Conservation (phyloP, 1,140 invertebrate genomes). For the Drosophila tani region DNA sequence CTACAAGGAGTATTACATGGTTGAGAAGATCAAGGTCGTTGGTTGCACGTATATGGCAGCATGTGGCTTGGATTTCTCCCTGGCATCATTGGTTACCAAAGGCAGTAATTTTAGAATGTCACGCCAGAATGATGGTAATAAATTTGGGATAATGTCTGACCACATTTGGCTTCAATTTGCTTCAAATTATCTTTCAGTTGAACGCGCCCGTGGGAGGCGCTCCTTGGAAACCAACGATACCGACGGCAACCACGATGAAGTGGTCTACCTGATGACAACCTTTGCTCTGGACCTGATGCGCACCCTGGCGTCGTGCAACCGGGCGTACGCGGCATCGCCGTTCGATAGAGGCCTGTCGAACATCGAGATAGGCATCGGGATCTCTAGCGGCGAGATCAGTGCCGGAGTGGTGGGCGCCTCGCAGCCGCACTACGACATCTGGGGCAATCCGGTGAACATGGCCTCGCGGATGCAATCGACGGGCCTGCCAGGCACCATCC, state of each 20-base stretch:
- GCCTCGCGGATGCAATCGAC: slow-evolving; percentile 96
- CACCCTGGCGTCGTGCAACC: slow-evolving; percentile 43
- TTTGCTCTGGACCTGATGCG: slow-evolving; percentile 67
- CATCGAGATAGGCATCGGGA: slow-evolving; percentile 89
- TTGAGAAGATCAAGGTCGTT: slow-evolving; percentile 96
- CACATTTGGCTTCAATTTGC: too few species aligned
- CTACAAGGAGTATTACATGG: slow-evolving; percentile 49
- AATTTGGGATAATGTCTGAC: too few species aligned
- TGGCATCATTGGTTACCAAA: not conserved
- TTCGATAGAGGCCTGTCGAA: slow-evolving; percentile 86
- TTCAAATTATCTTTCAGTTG: too few species aligned
- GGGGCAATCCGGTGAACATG: slow-evolving; percentile 97
- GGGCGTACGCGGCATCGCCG: slow-evolving; percentile 1
- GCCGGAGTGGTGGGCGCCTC: slow-evolving; percentile 90
- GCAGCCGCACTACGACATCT: slow-evolving; percentile 94
- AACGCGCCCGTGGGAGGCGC: too few species aligned
- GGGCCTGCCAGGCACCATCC: slow-evolving; percentile 91
- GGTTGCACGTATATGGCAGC: slow-evolving; percentile 98
- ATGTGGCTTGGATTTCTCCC: slow-evolving; percentile 90
- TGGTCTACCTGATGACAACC: slow-evolving; percentile 51
- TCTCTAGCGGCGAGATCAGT: slow-evolving; percentile 90
- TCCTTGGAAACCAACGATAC: not conserved
- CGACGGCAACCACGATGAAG: slow-evolving; percentile 22
- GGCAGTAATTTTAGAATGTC: not conserved
- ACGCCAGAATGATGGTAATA: not conserved